A percentile compares a stretch with the other conserved stretches of the same genome.
phyloP scores from a whole-genome alignment of 2,797 vertebrate genomes.

The Fratercula arctica region DNA sequence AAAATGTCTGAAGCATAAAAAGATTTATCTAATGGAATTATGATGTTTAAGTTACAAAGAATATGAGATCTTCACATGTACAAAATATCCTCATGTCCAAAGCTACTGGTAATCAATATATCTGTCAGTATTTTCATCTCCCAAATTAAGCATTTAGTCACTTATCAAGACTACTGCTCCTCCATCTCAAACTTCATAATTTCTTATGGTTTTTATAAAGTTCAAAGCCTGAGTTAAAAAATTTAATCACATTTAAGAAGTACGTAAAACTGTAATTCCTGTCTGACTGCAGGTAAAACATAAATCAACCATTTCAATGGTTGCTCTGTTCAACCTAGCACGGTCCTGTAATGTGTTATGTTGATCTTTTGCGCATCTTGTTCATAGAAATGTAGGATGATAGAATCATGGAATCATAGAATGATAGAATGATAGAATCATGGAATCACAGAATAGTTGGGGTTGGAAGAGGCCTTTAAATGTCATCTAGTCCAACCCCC shows the following conservation, averaged over 20 bases:
- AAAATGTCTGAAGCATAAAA: background rate
- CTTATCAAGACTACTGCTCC: background rate
- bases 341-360: background rate
- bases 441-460: background rate
- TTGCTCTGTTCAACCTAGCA: background rate
- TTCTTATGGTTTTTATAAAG: background rate
- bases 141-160: background rate
- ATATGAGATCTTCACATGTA: background rate
- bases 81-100: background rate
- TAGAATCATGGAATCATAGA: too few relatives aligned
- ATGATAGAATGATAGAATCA: too few relatives aligned
- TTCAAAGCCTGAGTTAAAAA: background rate
- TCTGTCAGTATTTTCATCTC: background rate
- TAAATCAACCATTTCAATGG: background rate
- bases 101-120: background rate
- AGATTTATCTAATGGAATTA: background rate
- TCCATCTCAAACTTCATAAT: background rate
- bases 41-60: background rate
- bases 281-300: background rate
- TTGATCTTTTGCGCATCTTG: background rate
- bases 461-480: background rate
- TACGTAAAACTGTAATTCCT: background rate
- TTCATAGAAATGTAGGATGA: background rate
- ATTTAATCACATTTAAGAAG: background rate
- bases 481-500: background rate